These are phyloP conservation scores for Smittia sp. DNA, from an alignment of 2,888 invertebrate genomes.

Conservation along the genomic window DNA sequence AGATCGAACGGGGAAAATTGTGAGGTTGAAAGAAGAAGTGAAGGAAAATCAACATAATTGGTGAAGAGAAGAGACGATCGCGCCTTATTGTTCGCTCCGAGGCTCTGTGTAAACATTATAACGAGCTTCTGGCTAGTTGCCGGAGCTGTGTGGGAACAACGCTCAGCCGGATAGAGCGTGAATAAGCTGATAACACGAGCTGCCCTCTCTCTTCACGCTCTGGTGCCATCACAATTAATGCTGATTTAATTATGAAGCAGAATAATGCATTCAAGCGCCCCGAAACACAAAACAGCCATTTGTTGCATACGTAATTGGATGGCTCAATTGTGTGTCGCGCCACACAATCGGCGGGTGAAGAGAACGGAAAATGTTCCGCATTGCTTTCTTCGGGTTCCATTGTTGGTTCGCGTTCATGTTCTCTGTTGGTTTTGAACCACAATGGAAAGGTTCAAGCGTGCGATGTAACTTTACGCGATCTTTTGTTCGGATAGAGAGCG, in stretches of 20 bases:
- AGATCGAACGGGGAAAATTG: neutral
- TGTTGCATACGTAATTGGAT: constrained; percentile 22
- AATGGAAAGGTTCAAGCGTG: constrained; percentile 1
- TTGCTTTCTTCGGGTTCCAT: neutral
- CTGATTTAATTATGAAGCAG: constrained; percentile 31
- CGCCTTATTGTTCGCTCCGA: neutral
- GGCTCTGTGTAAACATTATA: neutral
- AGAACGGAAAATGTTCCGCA: neutral
- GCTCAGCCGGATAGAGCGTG: constrained; percentile 26
- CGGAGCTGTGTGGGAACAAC: neutral
- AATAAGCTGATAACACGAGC: constrained; percentile 13
- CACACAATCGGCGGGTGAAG: neutral
- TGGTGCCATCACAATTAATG: constrained; percentile 31
- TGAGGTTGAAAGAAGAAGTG: neutral
- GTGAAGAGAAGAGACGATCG: constrained; percentile 6
- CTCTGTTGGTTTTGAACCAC: neutral
- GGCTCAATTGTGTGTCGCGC: constrained; percentile 18
- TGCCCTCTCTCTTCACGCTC: neutral
- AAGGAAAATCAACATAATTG: constrained; percentile 5
- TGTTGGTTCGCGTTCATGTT: neutral
- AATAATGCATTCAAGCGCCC: neutral
- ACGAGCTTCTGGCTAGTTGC: neutral
- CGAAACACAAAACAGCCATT: constrained; percentile 10
- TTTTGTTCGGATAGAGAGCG: constrained; percentile 3
- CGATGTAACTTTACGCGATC: neutral